These are phyloP conservation scores for Bombus turneri DNA, from an alignment of 1,140 invertebrate species.

Conservation along the genomic window DNA sequence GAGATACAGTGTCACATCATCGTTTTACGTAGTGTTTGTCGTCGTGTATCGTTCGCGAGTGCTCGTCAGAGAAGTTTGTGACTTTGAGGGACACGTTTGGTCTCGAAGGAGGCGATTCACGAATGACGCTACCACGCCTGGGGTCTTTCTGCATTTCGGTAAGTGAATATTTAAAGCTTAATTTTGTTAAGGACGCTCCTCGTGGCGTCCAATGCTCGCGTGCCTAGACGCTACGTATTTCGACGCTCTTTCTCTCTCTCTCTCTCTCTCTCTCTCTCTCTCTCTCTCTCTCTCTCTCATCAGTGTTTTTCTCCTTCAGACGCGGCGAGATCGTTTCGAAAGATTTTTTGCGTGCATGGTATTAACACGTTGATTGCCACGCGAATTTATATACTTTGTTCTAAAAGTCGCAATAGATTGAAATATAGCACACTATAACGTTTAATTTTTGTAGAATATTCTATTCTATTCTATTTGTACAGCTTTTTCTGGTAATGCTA, in stretches of 20 bases:
- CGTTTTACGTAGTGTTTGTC: not conserved
- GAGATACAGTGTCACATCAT: not conserved
- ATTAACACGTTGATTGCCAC: not conserved
- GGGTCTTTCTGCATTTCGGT: not conserved
- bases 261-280: not conserved
- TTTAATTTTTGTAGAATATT: too few relatives aligned
- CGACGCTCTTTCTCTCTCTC: not conserved
- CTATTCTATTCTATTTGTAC: too few relatives aligned
- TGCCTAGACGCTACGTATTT: not conserved
- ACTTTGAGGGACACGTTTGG: not conserved
- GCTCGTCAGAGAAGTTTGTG: not conserved
- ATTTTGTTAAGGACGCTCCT: not conserved
- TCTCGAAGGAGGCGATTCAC: not conserved
- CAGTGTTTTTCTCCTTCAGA: not conserved
- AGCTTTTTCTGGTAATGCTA: too few relatives aligned
- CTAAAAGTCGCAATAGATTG: too few relatives aligned
- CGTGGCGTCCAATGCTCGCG: not conserved
- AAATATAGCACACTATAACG: too few relatives aligned
- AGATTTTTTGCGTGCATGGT: not conserved
- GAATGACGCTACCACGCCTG: slow-evolving; percentile 33
- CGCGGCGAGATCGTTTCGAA: not conserved
- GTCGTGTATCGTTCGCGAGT: not conserved
- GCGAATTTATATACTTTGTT: too few relatives aligned
- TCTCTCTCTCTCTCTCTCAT: not conserved
- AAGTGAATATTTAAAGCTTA: not conserved